These are phyloP conservation scores for Polyommatus icarus DNA, from an alignment of 2,888 invertebrate genomes.

Conservation along the genomic window DNA sequence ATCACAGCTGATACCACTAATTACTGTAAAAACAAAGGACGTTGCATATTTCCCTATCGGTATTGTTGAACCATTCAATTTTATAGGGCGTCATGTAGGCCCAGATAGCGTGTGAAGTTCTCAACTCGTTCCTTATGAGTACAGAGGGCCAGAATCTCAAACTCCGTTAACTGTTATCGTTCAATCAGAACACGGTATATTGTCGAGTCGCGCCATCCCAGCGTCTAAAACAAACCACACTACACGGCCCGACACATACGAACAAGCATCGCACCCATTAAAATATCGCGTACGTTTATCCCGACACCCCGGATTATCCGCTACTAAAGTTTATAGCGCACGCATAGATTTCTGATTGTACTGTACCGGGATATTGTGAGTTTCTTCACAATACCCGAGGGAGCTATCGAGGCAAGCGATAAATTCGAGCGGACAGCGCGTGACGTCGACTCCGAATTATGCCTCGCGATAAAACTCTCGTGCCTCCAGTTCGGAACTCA, in stretches of 20 bases:
- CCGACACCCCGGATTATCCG: constrained; percentile 35
- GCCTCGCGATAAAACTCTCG: constrained; percentile 63
- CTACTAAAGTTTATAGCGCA: constrained; percentile 42
- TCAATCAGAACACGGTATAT: constrained; percentile 20
- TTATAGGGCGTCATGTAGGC: background rate
- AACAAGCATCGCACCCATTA: constrained; percentile 25
- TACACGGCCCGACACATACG: constrained; percentile 20
- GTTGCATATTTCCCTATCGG: background rate
- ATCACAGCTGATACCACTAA: background rate
- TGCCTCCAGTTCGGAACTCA: constrained; percentile 59
- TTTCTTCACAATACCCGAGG: constrained; percentile 52
- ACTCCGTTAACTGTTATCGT: constrained; percentile 27
- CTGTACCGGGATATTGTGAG: constrained; percentile 47
- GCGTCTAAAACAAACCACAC: constrained; percentile 14
- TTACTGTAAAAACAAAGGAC: background rate
- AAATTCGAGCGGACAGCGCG: constrained; percentile 60
- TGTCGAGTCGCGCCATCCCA: constrained; percentile 19
- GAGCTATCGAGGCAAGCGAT: constrained; percentile 57
- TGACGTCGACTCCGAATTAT: constrained; percentile 67
- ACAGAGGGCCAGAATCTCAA: constrained; percentile 5
- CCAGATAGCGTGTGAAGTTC: constrained; percentile 13
- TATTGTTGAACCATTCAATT: constrained; percentile 14
- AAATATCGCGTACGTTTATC: constrained; percentile 30
- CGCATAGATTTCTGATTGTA: constrained; percentile 45
- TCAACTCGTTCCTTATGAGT: background rate